A percentile compares a stretch with the other conserved stretches of the same genome.
Evolutionary conservation across 2,888 invertebrate species (phyloP).

Genomic region (Belgica antarctica): DNA sequence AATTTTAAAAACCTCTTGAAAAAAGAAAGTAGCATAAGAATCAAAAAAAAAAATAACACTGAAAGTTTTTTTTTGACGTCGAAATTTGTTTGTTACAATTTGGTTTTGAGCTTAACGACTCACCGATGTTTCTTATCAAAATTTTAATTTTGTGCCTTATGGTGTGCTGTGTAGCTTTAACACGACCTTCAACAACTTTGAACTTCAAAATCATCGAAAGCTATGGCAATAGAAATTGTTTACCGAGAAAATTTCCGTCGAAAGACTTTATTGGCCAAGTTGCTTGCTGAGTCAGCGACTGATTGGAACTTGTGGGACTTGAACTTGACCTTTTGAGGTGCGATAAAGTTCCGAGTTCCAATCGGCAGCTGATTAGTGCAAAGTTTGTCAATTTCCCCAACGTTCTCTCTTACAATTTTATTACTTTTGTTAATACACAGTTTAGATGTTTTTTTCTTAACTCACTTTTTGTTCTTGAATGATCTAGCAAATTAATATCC

Average conservation of each 20-base stretch:
- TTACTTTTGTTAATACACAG: background rate
- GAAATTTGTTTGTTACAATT: background rate
- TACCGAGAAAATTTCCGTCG: background rate
- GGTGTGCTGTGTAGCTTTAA: background rate
- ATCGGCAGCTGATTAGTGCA: too few relatives aligned
- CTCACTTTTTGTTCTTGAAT: background rate
- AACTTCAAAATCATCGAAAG: background rate
- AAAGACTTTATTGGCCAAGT: too few relatives aligned
- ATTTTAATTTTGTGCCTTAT: background rate
- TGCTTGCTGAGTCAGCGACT: too few relatives aligned
- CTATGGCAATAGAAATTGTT: background rate
- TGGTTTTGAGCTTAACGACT: background rate
- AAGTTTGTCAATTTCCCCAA: background rate
- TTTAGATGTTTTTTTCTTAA: background rate
- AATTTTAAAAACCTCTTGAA: too few relatives aligned
- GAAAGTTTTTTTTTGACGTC: background rate
- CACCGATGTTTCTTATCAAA: background rate
- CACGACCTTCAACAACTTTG: background rate
- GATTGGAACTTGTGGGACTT: too few relatives aligned
- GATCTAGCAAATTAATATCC: conserved; percentile 11
- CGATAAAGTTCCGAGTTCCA: too few relatives aligned
- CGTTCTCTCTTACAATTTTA: conserved; percentile 4
- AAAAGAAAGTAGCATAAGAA: too few relatives aligned
- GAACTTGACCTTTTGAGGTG: too few relatives aligned
- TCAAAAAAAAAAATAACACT: too few relatives aligned